Conservation (phyloP, 2,797 vertebrate genomes). For the Tauraco hartlaubi region DNA sequence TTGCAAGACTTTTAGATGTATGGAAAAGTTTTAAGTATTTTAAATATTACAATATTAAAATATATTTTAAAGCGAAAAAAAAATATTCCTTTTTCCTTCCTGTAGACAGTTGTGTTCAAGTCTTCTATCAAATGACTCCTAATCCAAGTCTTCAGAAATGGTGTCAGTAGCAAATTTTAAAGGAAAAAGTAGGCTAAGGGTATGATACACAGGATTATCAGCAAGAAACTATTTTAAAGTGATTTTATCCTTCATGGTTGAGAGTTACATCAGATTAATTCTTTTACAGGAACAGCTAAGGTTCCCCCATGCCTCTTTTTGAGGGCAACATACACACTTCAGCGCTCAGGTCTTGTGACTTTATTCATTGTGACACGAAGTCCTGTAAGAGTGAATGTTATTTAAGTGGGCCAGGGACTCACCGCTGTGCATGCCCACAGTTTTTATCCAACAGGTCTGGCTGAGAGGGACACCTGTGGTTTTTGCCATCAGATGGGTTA, state of each 20-base stretch:
- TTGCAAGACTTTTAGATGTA: neutral
- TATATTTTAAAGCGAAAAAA: neutral
- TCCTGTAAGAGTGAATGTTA: neutral
- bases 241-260: neutral
- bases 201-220: neutral
- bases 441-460: neutral
- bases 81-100: neutral
- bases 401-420: neutral
- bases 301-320: neutral
- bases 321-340: neutral
- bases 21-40: neutral
- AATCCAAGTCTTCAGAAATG: neutral
- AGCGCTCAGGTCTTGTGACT: neutral
- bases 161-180: neutral
- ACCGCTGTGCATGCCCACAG: rapidly evolving
- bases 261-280: neutral
- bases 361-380: neutral
- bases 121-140: neutral
- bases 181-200: neutral
- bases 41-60: neutral
- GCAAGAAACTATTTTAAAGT: neutral
- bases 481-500: neutral
- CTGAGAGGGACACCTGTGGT: neutral
- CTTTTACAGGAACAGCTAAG: neutral
- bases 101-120: neutral